These are phyloP conservation scores for Rhea americana DNA, from an alignment of 2,113 vertebrate genomes.

Conservation along the genomic window DNA sequence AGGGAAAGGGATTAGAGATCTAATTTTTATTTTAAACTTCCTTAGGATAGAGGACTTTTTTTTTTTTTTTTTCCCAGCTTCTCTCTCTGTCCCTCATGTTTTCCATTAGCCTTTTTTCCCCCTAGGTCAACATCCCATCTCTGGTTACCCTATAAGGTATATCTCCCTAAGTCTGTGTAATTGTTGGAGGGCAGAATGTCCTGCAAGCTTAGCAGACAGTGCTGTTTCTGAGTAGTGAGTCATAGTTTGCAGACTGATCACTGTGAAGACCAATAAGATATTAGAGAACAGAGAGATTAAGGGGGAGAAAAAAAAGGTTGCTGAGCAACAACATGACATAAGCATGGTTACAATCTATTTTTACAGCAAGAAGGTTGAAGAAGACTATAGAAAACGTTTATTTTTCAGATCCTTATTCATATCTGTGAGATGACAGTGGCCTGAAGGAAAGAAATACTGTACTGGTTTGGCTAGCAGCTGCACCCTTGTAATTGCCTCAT, in stretches of 20 bases:
- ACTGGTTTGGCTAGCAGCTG: not conserved
- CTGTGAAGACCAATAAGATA: conserved; percentile 53
- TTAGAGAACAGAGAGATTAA: conserved; percentile 39
- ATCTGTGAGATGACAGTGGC: not conserved
- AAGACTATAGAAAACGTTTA: conserved; percentile 30
- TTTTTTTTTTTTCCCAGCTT: not conserved
- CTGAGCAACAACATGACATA: conserved; percentile 69
- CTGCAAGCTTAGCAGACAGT: conserved; percentile 24
- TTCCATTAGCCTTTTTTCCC: not conserved
- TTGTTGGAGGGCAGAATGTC: conserved; percentile 31
- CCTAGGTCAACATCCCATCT: not conserved
- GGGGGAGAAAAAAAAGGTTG: conserved; percentile 36
- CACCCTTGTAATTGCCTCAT: not conserved
- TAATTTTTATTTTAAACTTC: not conserved
- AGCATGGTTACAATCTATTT: conserved; percentile 70
- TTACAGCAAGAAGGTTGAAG: conserved; percentile 61
- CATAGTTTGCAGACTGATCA: not conserved
- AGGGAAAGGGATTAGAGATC: not conserved
- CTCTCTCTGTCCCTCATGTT: not conserved
- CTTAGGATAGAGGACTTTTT: not conserved
- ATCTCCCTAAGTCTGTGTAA: not conserved
- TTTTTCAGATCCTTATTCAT: conserved; percentile 8
- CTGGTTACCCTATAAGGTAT: not conserved
- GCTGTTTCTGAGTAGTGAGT: conserved; percentile 24
- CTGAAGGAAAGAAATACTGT: conserved; percentile 7